These are phyloP conservation scores for Oophaga sylvatica DNA, from an alignment of 2,797 vertebrate species.

Conservation along the genomic window DNA sequence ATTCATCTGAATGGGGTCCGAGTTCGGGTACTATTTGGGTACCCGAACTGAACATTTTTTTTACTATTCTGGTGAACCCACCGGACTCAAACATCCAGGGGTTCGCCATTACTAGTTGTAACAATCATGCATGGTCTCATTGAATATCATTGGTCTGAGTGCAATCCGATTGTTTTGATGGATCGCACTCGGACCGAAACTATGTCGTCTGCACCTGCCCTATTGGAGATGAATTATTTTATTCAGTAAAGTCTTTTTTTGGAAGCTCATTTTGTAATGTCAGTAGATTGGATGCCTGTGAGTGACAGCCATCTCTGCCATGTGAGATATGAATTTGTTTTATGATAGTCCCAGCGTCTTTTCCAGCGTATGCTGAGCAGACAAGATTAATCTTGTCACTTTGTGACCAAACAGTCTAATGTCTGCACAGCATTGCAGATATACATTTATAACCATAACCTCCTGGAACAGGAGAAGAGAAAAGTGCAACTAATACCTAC, in stretches of 20 bases:
- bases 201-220: not conserved
- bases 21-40: too few species aligned
- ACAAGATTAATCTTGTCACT: conserved; percentile 27
- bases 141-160: too few species aligned
- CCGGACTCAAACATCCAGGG: too few species aligned
- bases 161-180: too few species aligned
- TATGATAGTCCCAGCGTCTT: not conserved
- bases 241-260: not conserved
- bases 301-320: conserved; percentile 27
- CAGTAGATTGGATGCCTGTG: conserved; percentile 5
- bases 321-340: conserved; percentile 42
- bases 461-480: not conserved
- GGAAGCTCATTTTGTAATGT: conserved; percentile 9
- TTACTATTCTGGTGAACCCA: too few species aligned
- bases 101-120: too few species aligned
- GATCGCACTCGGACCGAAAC: too few species aligned
- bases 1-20: too few species aligned
- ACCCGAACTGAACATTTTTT: too few species aligned
- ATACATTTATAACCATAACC: conserved; percentile 20
- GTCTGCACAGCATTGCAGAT: conserved; percentile 7
- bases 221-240: not conserved
- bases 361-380: conserved; percentile 10
- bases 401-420: not conserved
- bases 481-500: not conserved
- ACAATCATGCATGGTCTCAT: too few species aligned